These are phyloP conservation scores for Marronus borbonicus DNA, from an alignment of 2,888 invertebrate species.

Conservation along the genomic window DNA sequence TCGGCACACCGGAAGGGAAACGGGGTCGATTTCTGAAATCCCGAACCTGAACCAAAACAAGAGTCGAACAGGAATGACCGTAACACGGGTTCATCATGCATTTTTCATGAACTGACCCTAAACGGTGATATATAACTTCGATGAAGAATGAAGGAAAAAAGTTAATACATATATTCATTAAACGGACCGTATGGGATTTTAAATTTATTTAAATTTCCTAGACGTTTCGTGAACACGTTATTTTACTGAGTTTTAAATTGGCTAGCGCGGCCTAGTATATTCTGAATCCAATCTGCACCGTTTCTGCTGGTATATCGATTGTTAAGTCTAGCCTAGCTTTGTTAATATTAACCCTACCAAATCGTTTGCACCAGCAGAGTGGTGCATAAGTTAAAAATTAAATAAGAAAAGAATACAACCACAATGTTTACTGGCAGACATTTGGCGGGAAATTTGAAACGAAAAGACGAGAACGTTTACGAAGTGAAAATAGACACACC, in stretches of 20 bases:
- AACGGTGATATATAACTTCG: slow-evolving; percentile 41
- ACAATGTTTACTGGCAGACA: not conserved
- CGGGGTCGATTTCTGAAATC: slow-evolving; percentile 40
- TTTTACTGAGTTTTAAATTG: not conserved
- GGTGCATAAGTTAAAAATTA: too few species aligned
- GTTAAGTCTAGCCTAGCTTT: too few species aligned
- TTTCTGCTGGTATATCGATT: too few species aligned
- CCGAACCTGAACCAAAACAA: slow-evolving; percentile 34
- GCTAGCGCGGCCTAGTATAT: not conserved
- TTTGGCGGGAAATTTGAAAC: not conserved
- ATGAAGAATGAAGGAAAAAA: slow-evolving; percentile 34
- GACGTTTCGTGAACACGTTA: slow-evolving; percentile 4
- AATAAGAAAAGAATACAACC: not conserved
- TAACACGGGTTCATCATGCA: slow-evolving; percentile 42
- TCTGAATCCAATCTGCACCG: too few species aligned
- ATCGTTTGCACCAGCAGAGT: too few species aligned
- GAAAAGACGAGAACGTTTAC: too few species aligned
- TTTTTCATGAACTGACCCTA: slow-evolving; percentile 43
- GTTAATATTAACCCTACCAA: too few species aligned
- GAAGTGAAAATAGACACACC: too few species aligned
- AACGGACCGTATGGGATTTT: slow-evolving; percentile 28
- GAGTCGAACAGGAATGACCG: slow-evolving; percentile 39
- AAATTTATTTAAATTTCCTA: slow-evolving; percentile 40
- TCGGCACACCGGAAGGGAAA: slow-evolving; percentile 20
- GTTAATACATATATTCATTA: slow-evolving; percentile 46